Evolutionary conservation across 2,113 vertebrate species (phyloP).

Genomic region (Brienomyrus longianalis): DNA sequence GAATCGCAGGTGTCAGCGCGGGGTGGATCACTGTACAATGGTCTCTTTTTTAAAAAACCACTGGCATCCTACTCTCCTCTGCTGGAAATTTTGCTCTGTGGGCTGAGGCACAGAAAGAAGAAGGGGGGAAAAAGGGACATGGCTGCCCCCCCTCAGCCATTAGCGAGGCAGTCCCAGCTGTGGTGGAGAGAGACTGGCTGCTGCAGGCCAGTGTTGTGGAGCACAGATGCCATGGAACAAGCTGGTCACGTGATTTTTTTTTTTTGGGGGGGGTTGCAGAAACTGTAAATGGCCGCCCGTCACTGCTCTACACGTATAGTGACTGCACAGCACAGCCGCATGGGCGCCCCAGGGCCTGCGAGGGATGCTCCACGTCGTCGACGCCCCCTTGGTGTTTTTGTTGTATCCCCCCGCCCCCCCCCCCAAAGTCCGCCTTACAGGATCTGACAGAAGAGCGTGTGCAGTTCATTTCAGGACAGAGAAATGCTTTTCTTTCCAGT

Average conservation of each 20-base stretch:
- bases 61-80: not conserved
- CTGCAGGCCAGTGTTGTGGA: not conserved
- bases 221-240: not conserved
- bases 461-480: constrained; percentile 77
- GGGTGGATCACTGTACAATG: not conserved
- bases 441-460: constrained; percentile 9
- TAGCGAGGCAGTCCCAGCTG: not conserved
- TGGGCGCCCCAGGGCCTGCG: not conserved
- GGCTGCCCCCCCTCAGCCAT: not conserved
- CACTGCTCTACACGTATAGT: not conserved
- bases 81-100: constrained; percentile 10
- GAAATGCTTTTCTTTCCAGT: constrained; percentile 71
- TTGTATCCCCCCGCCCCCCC: not conserved
- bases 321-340: not conserved
- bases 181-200: not conserved
- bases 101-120: not conserved
- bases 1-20: not conserved
- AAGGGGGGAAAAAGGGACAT: not conserved
- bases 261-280: not conserved
- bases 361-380: not conserved
- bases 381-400: not conserved
- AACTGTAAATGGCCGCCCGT: not conserved
- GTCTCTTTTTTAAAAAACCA: not conserved
- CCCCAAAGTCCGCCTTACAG: not conserved
- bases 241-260: not conserved